Percentiles rank a stretch among this genome's conserved stretches.
phyloP scores from a whole-genome alignment of 1,140 invertebrate genomes.

The Ooceraea biroi region DNA sequence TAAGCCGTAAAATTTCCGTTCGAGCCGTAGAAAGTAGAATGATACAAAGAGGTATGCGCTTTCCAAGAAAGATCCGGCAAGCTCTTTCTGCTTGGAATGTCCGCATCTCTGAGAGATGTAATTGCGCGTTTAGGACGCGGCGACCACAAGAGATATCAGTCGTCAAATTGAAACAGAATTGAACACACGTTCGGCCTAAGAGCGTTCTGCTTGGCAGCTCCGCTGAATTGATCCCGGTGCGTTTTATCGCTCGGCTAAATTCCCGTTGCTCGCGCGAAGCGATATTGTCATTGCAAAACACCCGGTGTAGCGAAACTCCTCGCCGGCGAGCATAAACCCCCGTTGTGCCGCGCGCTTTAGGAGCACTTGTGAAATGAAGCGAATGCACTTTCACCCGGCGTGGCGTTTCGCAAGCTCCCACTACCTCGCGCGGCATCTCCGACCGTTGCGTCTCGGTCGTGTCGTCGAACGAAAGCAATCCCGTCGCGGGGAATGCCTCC shows the following conservation, averaged over 20 bases:
- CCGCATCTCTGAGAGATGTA: not conserved
- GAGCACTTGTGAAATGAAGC: conserved; percentile 76
- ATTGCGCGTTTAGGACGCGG: not conserved
- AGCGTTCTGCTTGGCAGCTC: not conserved
- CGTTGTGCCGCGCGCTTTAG: conserved; percentile 31
- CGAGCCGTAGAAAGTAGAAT: not conserved
- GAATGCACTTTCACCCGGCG: conserved; percentile 78
- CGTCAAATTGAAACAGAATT: no score
- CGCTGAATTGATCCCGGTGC: conserved; percentile 29
- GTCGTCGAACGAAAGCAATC: conserved; percentile 52
- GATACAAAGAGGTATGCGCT: not conserved
- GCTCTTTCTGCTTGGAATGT: no score
- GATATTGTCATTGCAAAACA: conserved; percentile 66
- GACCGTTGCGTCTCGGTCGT: conserved; percentile 1
- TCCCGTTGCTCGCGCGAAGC: conserved; percentile 59
- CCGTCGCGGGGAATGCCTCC: conserved; percentile 16
- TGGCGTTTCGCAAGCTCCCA: conserved; percentile 69
- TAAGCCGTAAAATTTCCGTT: not conserved
- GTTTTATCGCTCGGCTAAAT: conserved; percentile 62
- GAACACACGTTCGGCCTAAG: not conserved
- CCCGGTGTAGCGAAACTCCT: conserved; percentile 64
- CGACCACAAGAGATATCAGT: not conserved
- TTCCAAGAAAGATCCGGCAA: conserved; percentile 1
- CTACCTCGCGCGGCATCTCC: conserved; percentile 6
- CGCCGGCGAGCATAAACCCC: conserved; percentile 34